A percentile compares a stretch with the other conserved stretches of the same genome.
phyloP scores from a whole-genome alignment of 2,113 vertebrate species.

The Numenius arquata region DNA sequence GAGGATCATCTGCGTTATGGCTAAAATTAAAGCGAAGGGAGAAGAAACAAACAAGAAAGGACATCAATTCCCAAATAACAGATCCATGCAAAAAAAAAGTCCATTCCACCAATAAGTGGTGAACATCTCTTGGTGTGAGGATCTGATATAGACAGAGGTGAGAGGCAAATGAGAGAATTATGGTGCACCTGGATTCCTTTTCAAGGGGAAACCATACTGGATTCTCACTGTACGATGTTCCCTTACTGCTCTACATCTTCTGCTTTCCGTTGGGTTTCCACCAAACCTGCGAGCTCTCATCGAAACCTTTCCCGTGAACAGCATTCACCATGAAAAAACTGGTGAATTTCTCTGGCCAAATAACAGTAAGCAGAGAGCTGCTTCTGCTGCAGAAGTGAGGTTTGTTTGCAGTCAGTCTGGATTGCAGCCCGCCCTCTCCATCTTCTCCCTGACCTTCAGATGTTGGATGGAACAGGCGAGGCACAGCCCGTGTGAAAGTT shows the following conservation, averaged over 20 bases:
- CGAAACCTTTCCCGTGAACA: background rate
- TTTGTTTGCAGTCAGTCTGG: background rate
- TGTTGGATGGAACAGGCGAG: fast-evolving
- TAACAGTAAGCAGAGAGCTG: background rate
- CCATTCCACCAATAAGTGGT: background rate
- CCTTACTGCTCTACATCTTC: background rate
- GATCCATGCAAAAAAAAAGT: background rate
- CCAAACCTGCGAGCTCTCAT: background rate
- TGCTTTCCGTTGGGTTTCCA: background rate
- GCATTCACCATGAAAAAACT: background rate
- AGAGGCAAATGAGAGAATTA: background rate
- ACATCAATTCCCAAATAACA: background rate
- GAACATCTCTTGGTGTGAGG: background rate
- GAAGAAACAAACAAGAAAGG: conserved; percentile 1
- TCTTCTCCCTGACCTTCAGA: background rate
- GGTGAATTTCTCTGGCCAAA: background rate
- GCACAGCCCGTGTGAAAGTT: background rate
- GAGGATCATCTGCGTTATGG: background rate
- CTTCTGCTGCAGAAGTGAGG: background rate
- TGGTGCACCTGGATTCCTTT: background rate
- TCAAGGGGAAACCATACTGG: background rate
- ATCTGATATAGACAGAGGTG: background rate
- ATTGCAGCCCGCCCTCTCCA: background rate
- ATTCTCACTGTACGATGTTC: fast-evolving
- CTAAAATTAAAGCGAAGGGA: conserved; percentile 12